Evolutionary conservation across 2,797 vertebrate species (phyloP), one percentile per base, ranked within the genome.

Genomic region (Stomatorhinus walkeri): DNA sequence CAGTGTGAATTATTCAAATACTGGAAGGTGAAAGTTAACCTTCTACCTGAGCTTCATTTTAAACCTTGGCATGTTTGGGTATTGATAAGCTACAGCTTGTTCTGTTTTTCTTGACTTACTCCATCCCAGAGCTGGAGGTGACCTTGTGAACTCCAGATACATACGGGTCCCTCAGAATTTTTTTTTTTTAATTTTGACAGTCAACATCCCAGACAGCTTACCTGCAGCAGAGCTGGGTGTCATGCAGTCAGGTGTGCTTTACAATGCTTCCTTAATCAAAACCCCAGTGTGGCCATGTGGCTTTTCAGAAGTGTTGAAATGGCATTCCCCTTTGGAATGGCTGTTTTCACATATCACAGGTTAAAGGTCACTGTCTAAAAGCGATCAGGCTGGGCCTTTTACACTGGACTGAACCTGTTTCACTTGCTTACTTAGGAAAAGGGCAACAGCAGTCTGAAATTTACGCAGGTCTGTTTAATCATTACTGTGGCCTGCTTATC

Each of bases 401-500:
- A n/a, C 89, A 10, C 64, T 68, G 49, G 32, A 19, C 24, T 85
- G 10, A 83, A 61, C 87, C 36, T 87, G 87, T 36, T 6, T 19
- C 40, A n/a, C 89, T 59, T 16, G 16, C 51, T 36, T 24, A 32
- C 28, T 85, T 76, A 3, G 36, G 61, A 5, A 6, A 48, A 89
- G 54, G 81, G 54, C 64, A 64, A 8, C 87, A 76, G 48, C 51
- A 43, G 61, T 28, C 48, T 88, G 87, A 19, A 76, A 61, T 12
- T 14, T 16, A 19, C 46, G 51, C 68, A 19, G 59, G 91, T 91
- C 89, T 64, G 92, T 95, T 96, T 96, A 97, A 96, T 96, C 95
- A 96, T 97, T 96, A 96, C 96, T 94, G 91, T 93, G 95, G 95
- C 94, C 94, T 92, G 94, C 94, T 96, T 95, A 94, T 95, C 95